Conservation (phyloP, 2,113 vertebrate genomes). For the Channa argus region DNA sequence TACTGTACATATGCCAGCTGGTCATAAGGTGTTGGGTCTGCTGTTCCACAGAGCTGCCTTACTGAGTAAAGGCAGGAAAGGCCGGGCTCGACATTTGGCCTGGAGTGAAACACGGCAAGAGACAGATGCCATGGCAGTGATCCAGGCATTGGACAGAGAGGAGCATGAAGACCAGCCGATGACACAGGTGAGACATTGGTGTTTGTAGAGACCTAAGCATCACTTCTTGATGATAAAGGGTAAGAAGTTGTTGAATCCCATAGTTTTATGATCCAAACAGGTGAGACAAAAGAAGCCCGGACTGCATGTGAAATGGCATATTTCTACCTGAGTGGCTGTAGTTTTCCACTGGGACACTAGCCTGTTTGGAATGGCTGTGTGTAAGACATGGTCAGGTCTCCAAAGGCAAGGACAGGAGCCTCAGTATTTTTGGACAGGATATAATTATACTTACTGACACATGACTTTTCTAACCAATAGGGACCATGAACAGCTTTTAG, state of each 20-base stretch:
- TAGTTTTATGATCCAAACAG: too few relatives aligned
- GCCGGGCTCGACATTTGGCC: slow-evolving; percentile 85
- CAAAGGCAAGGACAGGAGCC: slow-evolving; percentile 22
- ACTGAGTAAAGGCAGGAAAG: slow-evolving; percentile 86
- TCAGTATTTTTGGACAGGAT: slow-evolving; percentile 69
- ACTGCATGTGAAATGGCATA: neutral
- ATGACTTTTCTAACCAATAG: slow-evolving; percentile 48
- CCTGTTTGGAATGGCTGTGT: slow-evolving; percentile 30
- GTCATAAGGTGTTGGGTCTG: slow-evolving; percentile 32
- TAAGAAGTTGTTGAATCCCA: too few relatives aligned
- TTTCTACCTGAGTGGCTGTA: slow-evolving; percentile 36
- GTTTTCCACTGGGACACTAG: slow-evolving; percentile 56
- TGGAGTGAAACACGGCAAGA: slow-evolving; percentile 83
- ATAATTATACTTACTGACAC: slow-evolving; percentile 65
- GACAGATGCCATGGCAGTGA: slow-evolving; percentile 70
- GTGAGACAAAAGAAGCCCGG: neutral
- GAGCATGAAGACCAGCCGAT: slow-evolving; percentile 80
- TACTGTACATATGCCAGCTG: slow-evolving; percentile 35
- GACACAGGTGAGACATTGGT: slow-evolving; percentile 83
- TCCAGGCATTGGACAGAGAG: slow-evolving; percentile 60
- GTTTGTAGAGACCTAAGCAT: too few relatives aligned
- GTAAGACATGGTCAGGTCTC: slow-evolving; percentile 30
- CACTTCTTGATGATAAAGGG: too few relatives aligned
- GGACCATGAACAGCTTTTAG: slow-evolving; percentile 12
- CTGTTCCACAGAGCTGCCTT: slow-evolving; percentile 77